Conservation (phyloP, 2,888 invertebrate species). For the Nyleta sp. region DNA sequence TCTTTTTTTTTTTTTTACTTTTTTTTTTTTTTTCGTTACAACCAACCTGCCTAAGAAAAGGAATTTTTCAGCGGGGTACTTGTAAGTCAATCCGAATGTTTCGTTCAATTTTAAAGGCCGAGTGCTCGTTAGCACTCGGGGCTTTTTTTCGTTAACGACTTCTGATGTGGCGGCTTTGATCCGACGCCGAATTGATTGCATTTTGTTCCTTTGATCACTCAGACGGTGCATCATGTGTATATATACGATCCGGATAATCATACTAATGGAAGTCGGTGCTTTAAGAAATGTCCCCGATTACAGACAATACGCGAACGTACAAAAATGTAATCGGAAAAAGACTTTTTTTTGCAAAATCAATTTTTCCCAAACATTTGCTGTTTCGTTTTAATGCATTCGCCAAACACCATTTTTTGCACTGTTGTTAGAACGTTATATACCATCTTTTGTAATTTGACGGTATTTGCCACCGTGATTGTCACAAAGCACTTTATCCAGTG, state of each 20-base stretch:
- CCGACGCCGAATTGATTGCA: slow-evolving; percentile 39
- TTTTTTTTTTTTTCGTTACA: neutral
- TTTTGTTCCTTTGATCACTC: slow-evolving; percentile 56
- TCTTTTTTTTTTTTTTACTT: no score
- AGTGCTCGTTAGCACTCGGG: slow-evolving; percentile 20
- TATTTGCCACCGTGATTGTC: neutral
- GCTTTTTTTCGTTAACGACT: slow-evolving; percentile 22
- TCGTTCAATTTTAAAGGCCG: slow-evolving; percentile 31
- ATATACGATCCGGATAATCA: slow-evolving; percentile 18
- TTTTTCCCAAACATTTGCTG: no score
- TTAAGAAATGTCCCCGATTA: no score
- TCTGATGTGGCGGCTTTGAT: slow-evolving; percentile 54
- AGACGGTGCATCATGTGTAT: slow-evolving; percentile 40
- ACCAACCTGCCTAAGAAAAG: neutral
- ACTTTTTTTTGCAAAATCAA: neutral
- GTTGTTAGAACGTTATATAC: no score
- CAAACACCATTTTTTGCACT: no score
- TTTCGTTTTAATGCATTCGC: no score
- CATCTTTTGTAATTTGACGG: no score
- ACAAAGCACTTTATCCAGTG: neutral
- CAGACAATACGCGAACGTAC: no score
- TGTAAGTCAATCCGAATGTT: slow-evolving; percentile 23
- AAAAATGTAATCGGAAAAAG: neutral
- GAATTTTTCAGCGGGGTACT: slow-evolving; percentile 1
- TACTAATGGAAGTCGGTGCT: slow-evolving; percentile 4